Evolutionary conservation across 2,888 invertebrate species (phyloP), one percentile per base, ranked within the genome.

Genomic region (Brachyptera risi): DNA sequence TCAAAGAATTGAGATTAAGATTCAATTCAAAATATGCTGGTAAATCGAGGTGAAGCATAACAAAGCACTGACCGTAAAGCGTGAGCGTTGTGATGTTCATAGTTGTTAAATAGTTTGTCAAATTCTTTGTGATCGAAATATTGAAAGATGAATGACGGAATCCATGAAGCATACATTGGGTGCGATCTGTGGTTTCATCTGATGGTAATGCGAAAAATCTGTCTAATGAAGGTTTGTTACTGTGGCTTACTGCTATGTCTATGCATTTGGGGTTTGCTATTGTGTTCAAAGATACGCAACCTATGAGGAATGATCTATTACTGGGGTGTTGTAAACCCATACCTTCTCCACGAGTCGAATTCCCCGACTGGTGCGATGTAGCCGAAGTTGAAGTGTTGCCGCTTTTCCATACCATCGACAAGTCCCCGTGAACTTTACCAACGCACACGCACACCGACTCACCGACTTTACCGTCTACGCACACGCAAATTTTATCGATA

Each of bases 401-500:
- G 17, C 56, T 23, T 40, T 62, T 62, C 65, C 65, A 68, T 37
- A 61, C 64, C 58, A 68, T 59, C 31, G 66, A 65, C 56, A 68
- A 56, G 31, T 65, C 66, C 35, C 63, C 64, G 51, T 63, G 61
- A 11, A 58, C 37, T 56, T 67, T 67, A 27, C 63, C 63, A 27
- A 67, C 62, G 62, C 67, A 67, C 26, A 67, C 65, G 58, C 67
- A 67, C 11, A 64, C 60, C 50, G 51, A 17, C 40, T 50, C 50
- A 24, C 44, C 38, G 4, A 47, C 27, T 13, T 19, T 24, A 50
- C 47, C 42, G 38, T 38, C 19, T 15, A 67, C 47, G 51, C 69
- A 69, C 21, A 69, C 67, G 60, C 69, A 69, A 0, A 69, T 66
- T 47, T 64, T 58, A 7, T 66, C 60, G 37, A 62, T 59, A 7